These are phyloP conservation scores for Aphelocoma coerulescens DNA, from an alignment of 2,113 vertebrate species.

Conservation along the genomic window DNA sequence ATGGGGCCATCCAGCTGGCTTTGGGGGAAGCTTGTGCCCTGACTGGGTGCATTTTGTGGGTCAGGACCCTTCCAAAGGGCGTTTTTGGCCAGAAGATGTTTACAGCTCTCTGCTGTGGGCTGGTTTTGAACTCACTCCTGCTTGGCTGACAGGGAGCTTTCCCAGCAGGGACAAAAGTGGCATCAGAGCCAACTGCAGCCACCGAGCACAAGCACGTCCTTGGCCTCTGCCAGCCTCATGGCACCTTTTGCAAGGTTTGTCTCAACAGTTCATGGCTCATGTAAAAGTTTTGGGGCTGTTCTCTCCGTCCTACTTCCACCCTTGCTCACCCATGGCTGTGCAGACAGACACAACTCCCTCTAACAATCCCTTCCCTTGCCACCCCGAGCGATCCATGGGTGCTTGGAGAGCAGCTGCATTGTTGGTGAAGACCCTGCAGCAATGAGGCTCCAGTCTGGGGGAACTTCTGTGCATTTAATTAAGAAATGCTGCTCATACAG, in stretches of 20 bases:
- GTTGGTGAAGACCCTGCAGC: constrained; percentile 3
- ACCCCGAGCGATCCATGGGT: not conserved
- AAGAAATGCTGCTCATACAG: constrained; percentile 54
- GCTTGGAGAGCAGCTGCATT: not conserved
- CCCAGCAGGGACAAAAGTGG: not conserved
- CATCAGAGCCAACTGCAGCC: not conserved
- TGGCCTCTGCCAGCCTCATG: not conserved
- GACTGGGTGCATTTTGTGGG: not conserved
- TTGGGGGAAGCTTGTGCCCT: rapidly evolving
- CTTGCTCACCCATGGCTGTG: not conserved
- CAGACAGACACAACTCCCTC: not conserved
- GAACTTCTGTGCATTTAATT: constrained; percentile 37
- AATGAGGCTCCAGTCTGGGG: not conserved
- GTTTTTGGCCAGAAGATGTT: not conserved
- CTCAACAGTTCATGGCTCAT: rapidly evolving
- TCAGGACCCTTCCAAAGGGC: not conserved
- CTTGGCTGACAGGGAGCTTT: not conserved
- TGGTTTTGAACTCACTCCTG: not conserved
- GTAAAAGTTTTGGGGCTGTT: not conserved
- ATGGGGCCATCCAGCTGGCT: not conserved
- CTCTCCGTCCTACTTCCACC: not conserved
- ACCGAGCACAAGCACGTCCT: rapidly evolving
- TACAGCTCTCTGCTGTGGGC: not conserved
- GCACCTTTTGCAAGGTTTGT: not conserved
- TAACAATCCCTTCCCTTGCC: not conserved